phyloP scores from a whole-genome alignment of 2,113 vertebrate genomes.

The Cavia porcellus region DNA sequence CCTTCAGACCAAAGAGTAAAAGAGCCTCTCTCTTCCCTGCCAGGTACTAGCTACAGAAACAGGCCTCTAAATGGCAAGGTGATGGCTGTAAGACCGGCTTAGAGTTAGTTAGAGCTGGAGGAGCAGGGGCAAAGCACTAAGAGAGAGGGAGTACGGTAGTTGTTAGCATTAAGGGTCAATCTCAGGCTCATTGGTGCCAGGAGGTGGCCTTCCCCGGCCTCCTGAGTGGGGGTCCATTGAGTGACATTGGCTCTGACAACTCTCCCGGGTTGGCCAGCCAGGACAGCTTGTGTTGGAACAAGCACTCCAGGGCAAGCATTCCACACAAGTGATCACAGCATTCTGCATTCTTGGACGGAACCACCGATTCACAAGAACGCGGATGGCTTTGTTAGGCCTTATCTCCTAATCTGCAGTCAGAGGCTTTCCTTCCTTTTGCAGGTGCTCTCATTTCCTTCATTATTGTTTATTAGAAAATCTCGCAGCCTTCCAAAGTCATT shows the following conservation, averaged over 20 bases:
- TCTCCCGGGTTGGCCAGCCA: neutral
- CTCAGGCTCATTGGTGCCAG: neutral
- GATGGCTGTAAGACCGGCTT: neutral
- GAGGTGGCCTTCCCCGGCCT: neutral
- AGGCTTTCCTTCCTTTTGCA: conserved; percentile 79
- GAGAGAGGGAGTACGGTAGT: too few relatives aligned
- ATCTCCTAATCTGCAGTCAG: conserved; percentile 80
- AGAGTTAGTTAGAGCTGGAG: neutral
- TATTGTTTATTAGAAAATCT: conserved; percentile 82
- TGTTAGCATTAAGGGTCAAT: neutral
- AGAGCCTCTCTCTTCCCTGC: neutral
- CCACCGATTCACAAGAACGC: conserved; percentile 58
- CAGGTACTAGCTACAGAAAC: neutral
- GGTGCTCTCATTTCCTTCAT: conserved; percentile 83
- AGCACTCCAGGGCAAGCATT: conserved; percentile 60
- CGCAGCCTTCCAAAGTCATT: conserved; percentile 81
- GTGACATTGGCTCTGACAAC: neutral
- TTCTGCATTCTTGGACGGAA: conserved; percentile 76
- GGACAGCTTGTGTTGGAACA: conserved; percentile 55
- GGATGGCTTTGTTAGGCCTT: conserved; percentile 80
- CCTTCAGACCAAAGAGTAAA: neutral
- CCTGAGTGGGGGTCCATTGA: neutral
- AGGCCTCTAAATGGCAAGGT: neutral
- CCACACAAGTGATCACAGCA: conserved; percentile 48
- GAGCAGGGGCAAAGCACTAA: neutral